phyloP scores from a whole-genome alignment of 2,797 vertebrate species.

The Darevskia nairensis region DNA sequence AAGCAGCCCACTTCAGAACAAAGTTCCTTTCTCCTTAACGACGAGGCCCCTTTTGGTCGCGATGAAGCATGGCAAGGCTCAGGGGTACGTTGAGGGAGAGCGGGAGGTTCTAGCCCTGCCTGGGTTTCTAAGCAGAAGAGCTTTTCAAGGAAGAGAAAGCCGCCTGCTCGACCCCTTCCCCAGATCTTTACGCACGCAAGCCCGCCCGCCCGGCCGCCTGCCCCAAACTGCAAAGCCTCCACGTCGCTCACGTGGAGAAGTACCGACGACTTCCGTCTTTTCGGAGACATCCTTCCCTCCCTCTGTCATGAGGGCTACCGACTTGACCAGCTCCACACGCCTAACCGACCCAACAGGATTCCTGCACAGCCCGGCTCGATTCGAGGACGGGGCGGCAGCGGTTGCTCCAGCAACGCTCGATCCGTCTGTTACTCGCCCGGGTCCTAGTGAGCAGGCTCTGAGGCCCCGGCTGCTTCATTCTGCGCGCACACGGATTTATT shows the following conservation, averaged over 20 bases:
- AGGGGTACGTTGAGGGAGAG: background rate
- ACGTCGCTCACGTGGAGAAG: background rate
- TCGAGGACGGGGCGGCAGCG: background rate
- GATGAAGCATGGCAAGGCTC: background rate
- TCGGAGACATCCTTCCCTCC: background rate
- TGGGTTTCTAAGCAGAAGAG: background rate
- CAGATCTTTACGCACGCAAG: too few species aligned
- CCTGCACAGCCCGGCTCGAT: background rate
- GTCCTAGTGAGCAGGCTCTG: background rate
- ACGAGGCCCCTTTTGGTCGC: background rate
- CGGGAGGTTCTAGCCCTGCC: background rate
- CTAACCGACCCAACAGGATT: too few species aligned
- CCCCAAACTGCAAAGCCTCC: background rate
- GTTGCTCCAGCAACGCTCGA: background rate
- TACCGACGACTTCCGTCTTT: background rate
- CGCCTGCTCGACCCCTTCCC: too few species aligned
- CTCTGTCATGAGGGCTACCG: background rate
- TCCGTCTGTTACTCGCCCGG: background rate
- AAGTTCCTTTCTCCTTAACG: background rate
- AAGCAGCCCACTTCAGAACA: background rate
- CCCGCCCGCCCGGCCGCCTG: background rate
- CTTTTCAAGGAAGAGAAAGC: background rate
- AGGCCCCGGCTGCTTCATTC: too few species aligned
- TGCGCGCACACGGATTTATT: too few species aligned
- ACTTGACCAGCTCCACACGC: background rate